Evolutionary conservation across 2,797 vertebrate genomes (phyloP).

Genomic region (Nannoperca australis): DNA sequence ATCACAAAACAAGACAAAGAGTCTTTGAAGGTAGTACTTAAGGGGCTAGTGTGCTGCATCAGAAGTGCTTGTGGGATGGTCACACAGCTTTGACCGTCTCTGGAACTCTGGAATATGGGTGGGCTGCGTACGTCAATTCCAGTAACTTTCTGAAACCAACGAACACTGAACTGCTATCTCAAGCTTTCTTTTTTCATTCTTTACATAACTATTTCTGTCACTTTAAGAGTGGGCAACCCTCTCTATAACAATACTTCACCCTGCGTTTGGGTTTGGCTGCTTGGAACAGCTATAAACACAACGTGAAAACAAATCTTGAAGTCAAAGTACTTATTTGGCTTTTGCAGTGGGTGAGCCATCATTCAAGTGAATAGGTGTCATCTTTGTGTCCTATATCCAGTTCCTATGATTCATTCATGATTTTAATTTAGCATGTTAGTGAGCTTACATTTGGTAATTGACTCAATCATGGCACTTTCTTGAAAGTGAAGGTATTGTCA

Average conservation of each 20-base stretch:
- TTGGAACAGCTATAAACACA: neutral
- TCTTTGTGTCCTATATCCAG: no score
- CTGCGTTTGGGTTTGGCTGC: no score
- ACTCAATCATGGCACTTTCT: no score
- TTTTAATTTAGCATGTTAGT: neutral
- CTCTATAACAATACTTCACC: neutral
- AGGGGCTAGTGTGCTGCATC: neutral
- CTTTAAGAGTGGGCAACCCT: neutral
- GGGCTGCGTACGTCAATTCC: neutral
- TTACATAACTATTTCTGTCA: neutral
- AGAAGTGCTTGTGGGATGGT: no score
- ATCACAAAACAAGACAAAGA: slow-evolving; percentile 5
- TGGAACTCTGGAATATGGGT: no score
- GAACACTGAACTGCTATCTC: neutral
- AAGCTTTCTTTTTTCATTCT: neutral
- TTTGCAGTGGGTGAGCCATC: no score
- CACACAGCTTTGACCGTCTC: no score
- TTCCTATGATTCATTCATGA: neutral
- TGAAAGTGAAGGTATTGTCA: no score
- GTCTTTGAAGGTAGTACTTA: neutral
- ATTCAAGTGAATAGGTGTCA: no score
- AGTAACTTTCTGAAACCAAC: neutral
- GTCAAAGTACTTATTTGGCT: no score
- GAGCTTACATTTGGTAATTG: neutral
- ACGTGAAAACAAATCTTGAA: no score